Evolutionary conservation across 2,888 invertebrate species (phyloP).

Genomic region (Helicoverpa assulta): DNA sequence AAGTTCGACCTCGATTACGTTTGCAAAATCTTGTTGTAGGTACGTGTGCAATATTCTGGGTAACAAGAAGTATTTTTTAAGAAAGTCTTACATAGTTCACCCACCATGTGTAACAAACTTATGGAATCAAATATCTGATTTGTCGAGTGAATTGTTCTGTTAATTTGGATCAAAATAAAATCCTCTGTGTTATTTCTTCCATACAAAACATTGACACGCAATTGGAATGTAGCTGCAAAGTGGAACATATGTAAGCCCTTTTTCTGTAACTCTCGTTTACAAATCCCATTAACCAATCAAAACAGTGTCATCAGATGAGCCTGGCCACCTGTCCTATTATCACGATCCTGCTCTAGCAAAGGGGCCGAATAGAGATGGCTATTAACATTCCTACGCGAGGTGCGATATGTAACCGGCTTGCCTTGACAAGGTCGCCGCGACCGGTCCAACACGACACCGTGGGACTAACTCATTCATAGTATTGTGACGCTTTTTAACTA

Average conservation of each 20-base stretch:
- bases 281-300: conserved; percentile 25
- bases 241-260: background rate
- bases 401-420: conserved; percentile 67
- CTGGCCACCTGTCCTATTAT: conserved; percentile 31
- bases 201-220: background rate
- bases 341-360: conserved; percentile 31
- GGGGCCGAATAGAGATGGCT: conserved; percentile 40
- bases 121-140: too few species aligned
- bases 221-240: background rate
- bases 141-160: too few species aligned
- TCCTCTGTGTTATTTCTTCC: too few species aligned
- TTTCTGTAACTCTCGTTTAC: background rate
- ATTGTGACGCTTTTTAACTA: conserved; percentile 37
- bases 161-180: too few species aligned
- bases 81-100: too few species aligned
- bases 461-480: conserved; percentile 61
- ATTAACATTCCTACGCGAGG: conserved; percentile 59
- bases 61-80: conserved; percentile 15
- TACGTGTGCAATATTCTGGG: conserved; percentile 11
- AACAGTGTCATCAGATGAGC: conserved; percentile 15
- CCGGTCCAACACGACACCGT: conserved; percentile 60
- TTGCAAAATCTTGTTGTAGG: conserved; percentile 29
- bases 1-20: conserved; percentile 28
- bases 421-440: conserved; percentile 79
- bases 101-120: too few species aligned